These are phyloP conservation scores for Diuraphis noxia DNA, from an alignment of 1,140 invertebrate species.

Conservation along the genomic window DNA sequence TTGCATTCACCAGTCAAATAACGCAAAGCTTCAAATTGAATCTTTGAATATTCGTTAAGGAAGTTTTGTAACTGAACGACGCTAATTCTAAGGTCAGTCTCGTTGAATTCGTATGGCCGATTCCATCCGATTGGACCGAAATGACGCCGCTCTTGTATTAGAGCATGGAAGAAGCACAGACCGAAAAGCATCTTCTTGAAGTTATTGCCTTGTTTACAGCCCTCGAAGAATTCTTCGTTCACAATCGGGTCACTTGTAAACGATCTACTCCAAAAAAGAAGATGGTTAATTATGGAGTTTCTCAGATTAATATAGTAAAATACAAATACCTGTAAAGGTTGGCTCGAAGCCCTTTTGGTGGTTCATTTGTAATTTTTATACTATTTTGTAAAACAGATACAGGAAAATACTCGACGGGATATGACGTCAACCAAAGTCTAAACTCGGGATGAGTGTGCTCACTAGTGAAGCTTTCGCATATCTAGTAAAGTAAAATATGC, in stretches of 20 bases:
- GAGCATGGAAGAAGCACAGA: constrained; percentile 89
- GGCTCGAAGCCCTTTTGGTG: constrained; percentile 78
- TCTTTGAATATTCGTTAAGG: constrained; percentile 63
- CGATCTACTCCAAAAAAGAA: constrained; percentile 62
- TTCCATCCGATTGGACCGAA: constrained; percentile 94
- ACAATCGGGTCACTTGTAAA: constrained; percentile 86
- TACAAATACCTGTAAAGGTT: constrained; percentile 66
- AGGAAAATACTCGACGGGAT: constrained; percentile 87
- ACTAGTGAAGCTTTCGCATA: constrained; percentile 76
- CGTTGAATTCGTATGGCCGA: constrained; percentile 92
- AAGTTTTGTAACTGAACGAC: constrained; percentile 60
- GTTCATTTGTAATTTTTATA: constrained; percentile 96
- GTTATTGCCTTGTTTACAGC: constrained; percentile 71
- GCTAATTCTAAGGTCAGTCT: constrained; percentile 86
- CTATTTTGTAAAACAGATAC: constrained; percentile 89
- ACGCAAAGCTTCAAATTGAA: constrained; percentile 85
- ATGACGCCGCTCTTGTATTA: constrained; percentile 84
- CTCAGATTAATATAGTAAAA: not conserved
- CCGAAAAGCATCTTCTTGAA: constrained; percentile 90
- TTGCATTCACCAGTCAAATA: constrained; percentile 96
- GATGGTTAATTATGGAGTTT: not conserved
- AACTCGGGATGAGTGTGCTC: constrained; percentile 73
- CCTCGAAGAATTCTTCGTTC: constrained; percentile 85
- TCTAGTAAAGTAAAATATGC: constrained; percentile 60
- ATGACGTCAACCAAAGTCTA: constrained; percentile 90